Evolutionary conservation across 1,140 invertebrate species (phyloP), one percentile per base, ranked within the genome.

Genomic region (Nixonia krombeini): DNA sequence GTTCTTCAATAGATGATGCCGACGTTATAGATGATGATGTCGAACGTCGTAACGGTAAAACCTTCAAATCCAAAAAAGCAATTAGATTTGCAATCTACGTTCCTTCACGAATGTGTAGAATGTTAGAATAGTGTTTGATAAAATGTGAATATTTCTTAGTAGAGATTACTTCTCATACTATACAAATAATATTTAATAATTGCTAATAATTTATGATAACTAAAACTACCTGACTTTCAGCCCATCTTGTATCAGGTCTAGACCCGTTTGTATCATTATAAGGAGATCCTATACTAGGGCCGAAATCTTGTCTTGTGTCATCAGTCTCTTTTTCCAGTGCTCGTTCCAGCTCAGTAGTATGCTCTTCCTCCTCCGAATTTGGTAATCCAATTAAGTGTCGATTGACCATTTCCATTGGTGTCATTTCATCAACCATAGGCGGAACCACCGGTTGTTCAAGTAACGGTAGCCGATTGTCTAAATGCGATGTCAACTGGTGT

Each of bases 1-100:
- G 86, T 45, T 85, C 86, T 10, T 86, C 85, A 17, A 87, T 78
- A 42, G 89, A 90, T 1, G 87, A 87, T 40, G 90, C 87, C 3
- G 89, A 90, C 21, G 88, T 87, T 18, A 88, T 88, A 18, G 89
- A 91, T 1, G 89, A 91, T 0, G 89, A 90, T 1, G 90, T 91
- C 1, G 90, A 91, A 52, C 90, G 75, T 50, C 90, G 80, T 7
- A 85, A 86, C 2, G 90, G 91, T 53, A 92, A 85, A 26, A 92
- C 86, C 42, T 45, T 45, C 6, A 3, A 3, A 3, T 21, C 21
- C 21, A 21, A 21, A 21, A 3, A 21, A n/a, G n/a, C n/a, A n/a
- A n/a, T n/a, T n/a, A n/a, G n/a, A n/a, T n/a, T n/a, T n/a, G n/a
- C n/a, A n/a, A n/a, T n/a, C n/a, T n/a, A n/a, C n/a, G n/a, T n/a